Evolutionary conservation across 2,113 vertebrate species (phyloP).

Genomic region (Callaeas wilsoni): DNA sequence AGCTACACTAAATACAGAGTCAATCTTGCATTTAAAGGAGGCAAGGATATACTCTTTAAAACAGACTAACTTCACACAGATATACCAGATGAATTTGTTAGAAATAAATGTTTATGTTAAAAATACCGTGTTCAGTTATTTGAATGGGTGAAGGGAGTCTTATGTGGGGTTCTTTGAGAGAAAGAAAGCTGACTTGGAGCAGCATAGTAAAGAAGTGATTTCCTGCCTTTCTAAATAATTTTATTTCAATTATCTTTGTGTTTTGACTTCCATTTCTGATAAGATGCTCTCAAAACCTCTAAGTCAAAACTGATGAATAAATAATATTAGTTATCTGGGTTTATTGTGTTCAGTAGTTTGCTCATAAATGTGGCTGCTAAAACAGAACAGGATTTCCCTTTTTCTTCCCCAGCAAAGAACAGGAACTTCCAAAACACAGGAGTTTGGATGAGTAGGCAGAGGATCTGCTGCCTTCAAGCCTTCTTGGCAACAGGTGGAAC

Average conservation of each 20-base stretch:
- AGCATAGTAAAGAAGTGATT: not conserved
- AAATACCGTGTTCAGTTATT: not conserved
- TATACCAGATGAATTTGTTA: not conserved
- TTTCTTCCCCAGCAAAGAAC: not conserved
- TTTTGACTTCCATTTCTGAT: not conserved
- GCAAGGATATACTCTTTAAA: not conserved
- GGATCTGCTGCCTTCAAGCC: not conserved
- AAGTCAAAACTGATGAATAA: not conserved
- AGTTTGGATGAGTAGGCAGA: slow-evolving; percentile 12
- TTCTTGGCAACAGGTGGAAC: slow-evolving; percentile 2
- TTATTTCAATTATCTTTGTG: not conserved
- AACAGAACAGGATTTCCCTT: not conserved
- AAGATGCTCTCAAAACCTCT: not conserved
- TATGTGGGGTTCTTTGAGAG: not conserved
- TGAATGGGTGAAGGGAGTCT: not conserved
- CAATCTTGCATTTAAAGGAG: not conserved
- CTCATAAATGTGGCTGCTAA: not conserved
- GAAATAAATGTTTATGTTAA: not conserved
- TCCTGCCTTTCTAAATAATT: not conserved
- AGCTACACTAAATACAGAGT: not conserved
- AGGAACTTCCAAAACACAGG: not conserved
- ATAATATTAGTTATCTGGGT: not conserved
- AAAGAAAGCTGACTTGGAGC: not conserved
- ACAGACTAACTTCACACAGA: not conserved
- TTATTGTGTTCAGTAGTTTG: not conserved